Evolutionary conservation across 2,888 invertebrate species (phyloP).

Genomic region (Dolomedes plantarius): DNA sequence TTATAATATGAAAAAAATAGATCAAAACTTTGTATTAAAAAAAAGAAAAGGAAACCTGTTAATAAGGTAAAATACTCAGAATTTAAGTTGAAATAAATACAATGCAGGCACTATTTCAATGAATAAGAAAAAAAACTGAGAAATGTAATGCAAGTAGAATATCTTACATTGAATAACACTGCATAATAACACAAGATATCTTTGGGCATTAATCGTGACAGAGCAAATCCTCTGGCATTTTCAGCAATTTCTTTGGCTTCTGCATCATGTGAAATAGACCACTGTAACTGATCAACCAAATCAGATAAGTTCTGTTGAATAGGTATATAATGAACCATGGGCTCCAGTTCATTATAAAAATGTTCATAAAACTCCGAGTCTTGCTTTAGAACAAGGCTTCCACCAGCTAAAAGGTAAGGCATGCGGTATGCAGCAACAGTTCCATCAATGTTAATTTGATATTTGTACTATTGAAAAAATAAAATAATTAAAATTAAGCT

Average conservation of each 20-base stretch:
- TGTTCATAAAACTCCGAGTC: conserved; percentile 95
- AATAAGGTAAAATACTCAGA: no score
- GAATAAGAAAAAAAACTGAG: no score
- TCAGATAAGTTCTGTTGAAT: conserved; percentile 87
- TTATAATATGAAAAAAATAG: no score
- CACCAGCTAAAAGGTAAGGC: conserved; percentile 92
- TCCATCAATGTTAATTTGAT: conserved; percentile 95
- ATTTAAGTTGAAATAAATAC: no score
- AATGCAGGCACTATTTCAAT: no score
- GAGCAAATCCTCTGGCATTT: conserved; percentile 84
- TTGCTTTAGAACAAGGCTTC: conserved; percentile 92
- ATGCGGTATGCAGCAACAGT: conserved; percentile 97
- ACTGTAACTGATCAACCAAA: conserved; percentile 85
- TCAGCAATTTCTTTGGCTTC: conserved; percentile 82
- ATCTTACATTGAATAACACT: conserved; percentile 60
- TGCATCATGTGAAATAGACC: conserved; percentile 86
- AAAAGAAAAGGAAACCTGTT: no score
- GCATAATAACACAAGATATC: conserved; percentile 91
- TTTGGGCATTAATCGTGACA: conserved; percentile 87
- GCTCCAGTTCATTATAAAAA: conserved; percentile 87
- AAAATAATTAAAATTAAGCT: neutral
- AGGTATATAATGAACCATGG: conserved; percentile 89
- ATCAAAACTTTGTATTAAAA: no score
- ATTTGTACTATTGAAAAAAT: conserved; percentile 85
- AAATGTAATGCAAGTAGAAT: no score